Base-by-base conservation (phyloP, 2,113 vertebrate genomes). In the Actinemys pallida region DNA sequence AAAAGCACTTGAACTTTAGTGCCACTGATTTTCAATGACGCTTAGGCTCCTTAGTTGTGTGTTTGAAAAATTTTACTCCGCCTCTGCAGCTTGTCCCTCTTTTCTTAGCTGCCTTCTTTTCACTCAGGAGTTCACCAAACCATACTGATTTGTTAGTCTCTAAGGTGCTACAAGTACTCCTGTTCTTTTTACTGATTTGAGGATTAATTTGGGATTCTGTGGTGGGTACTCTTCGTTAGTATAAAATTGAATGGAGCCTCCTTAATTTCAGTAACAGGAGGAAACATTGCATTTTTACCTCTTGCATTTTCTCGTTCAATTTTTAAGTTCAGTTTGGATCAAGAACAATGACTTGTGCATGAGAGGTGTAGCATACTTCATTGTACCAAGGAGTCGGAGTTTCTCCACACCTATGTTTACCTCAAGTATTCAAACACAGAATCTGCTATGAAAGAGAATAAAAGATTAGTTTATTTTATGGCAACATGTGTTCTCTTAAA, bases 11-110 rank as follows among this genome's bases (percentile, higher is more conserved):
- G 29, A n/a, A 10, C 16, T 62, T 93, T 27, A 69, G 25, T 29
- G 29, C 29, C 13, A 31, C 59, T 62, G 13, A 62, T 87, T 92
- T 54, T 27, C 14, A 45, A 6, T 81, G 22, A 84, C 20, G 19
- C 42, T 78, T 50, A 59, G 62, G 19, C 50, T 80, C 17, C 54
- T 10, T 49, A 0, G 24, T 88, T 83, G 92, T 90, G 39, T 39
- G 10, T 4, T 1, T 13, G 52, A 17, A 86, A 56, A 59, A 29
- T 59, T 27, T 62, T 31, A 31, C 35, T 81, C 22, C 4, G 24
- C 2, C 47, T 93, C 87, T 83, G 22, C 8, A 27, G 1, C 1
- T 17, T 10, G 16, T 1, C 86, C 3, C 1, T 12, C 0, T 0
- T 31, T 3, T 49, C 45, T 90, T 93, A 62, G 8, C n/a, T 53